Percentiles rank a stretch among this genome's conserved stretches.
phyloP scores from a whole-genome alignment of 2,888 invertebrate genomes.

The Cartodere bifasciata region DNA sequence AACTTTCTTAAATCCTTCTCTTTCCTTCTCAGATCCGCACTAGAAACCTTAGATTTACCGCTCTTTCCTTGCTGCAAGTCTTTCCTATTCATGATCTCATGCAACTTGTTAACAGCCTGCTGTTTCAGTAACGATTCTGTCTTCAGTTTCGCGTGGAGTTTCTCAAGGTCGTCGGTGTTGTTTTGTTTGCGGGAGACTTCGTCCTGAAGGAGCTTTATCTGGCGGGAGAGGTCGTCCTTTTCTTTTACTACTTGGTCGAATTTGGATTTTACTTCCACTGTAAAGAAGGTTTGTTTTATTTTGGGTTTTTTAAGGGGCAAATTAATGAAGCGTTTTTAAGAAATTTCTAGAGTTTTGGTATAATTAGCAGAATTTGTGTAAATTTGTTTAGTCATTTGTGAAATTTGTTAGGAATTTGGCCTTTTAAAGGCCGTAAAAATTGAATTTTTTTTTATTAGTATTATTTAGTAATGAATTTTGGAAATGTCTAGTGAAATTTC shows the following conservation, averaged over 20 bases:
- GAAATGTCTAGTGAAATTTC: too few relatives aligned
- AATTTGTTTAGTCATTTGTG: too few relatives aligned
- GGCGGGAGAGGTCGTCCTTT: conserved; percentile 68
- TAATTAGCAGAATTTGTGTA: too few relatives aligned
- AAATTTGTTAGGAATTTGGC: too few relatives aligned
- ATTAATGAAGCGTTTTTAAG: too few relatives aligned
- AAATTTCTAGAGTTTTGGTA: too few relatives aligned
- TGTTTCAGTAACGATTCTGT: conserved; percentile 79
- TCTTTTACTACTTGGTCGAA: conserved; percentile 55
- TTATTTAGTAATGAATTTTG: too few relatives aligned
- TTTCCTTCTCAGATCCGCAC: conserved; percentile 70
- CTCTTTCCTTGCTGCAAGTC: conserved; percentile 54
- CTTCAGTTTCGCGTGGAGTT: conserved; percentile 69
- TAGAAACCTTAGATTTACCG: conserved; percentile 69
- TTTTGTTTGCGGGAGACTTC: conserved; percentile 53
- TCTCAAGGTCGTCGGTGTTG: conserved; percentile 67
- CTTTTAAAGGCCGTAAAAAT: too few relatives aligned
- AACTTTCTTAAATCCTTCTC: conserved; percentile 91
- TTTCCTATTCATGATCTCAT: conserved; percentile 93
- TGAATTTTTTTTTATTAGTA: too few relatives aligned
- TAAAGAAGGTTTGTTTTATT: too few relatives aligned
- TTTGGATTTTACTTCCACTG: conserved; percentile 51
- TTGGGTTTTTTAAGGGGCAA: too few relatives aligned
- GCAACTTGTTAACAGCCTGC: conserved; percentile 93
- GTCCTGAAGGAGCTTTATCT: conserved; percentile 67